Base-by-base conservation (phyloP, 2,888 invertebrate species). In the Ennomos fuscantarius region DNA sequence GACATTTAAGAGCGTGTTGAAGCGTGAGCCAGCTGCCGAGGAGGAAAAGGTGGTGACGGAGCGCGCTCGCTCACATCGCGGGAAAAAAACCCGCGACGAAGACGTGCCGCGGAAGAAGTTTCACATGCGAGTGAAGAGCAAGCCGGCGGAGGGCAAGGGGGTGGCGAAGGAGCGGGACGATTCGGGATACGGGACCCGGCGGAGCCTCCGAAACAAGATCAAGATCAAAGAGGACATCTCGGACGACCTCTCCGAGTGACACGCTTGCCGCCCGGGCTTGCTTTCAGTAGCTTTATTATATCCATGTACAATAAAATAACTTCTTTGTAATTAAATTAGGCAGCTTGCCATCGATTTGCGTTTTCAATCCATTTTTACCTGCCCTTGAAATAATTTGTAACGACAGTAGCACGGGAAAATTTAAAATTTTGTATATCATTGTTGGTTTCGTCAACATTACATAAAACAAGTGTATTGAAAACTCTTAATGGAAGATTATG, bases 1-100 rank as follows among this genome's bases (percentile, higher is more conserved):
- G 55, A 91, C 91, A 1, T 91, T 86, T 69, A 91, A 91, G 69
- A 91, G 90, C 65, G 86, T 86, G 1, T 63, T 91, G 8, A 90
- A 89, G 68, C 79, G 91, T 0, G 90, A 90, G 1, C 52, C 51
- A 0, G 49, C 41, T 0, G 81, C 41, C 0, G 82, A 78, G 0
- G 83, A 85, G 1, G 82, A 82, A 0, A 72, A 74, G 55, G 60
- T 61, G 72, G 0, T 24, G 68, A 1, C 58, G 59, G 0, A 73
- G 68, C 13, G 43, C 62, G 1, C 74, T 64, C 40, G 24, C 49
- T 2, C 47, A 2, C 84, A 73, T 44, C 74, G 77, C 44, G 55
- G 37, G 12, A 86, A 83, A 49, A 86, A 82, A 1, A 6, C 45
- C 63, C 65, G 66, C 31, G 79, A 81, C 0, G 78, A 79, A 8